Percentiles rank a stretch among this genome's conserved stretches.
Conservation (phyloP, 2,888 invertebrate genomes). For the Myopa testacea region DNA sequence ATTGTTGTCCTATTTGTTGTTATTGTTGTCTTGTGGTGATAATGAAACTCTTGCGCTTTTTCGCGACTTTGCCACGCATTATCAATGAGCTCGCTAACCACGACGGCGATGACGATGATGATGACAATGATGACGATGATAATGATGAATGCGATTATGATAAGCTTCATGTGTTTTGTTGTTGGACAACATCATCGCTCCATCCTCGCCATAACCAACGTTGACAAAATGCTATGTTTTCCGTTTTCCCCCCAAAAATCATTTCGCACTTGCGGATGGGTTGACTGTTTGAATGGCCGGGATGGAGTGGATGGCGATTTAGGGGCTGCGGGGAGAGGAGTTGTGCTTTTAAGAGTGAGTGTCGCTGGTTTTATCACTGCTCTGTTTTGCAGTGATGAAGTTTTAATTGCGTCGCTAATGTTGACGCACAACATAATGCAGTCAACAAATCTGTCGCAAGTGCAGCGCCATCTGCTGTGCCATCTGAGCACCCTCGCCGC, state of each 20-base stretch:
- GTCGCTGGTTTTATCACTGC: background rate
- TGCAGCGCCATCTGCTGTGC: conserved; percentile 16
- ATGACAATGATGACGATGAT: background rate
- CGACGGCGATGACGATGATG: background rate
- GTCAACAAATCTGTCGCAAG: background rate
- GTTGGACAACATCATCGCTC: background rate
- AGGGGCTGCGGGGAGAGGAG: background rate
- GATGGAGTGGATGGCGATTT: background rate
- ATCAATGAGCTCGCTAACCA: background rate
- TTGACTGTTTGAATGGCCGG: background rate
- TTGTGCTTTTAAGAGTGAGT: background rate
- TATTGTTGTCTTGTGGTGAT: conserved; percentile 39
- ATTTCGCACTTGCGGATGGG: conserved; percentile 14
- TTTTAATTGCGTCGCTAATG: conserved; percentile 49
- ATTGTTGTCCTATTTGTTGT: conserved; percentile 35
- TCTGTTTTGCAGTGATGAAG: conserved; percentile 13
- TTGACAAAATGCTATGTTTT: conserved; percentile 15
- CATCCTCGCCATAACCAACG: conserved; percentile 14
- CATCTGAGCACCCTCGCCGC: background rate
- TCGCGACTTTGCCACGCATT: conserved; percentile 51
- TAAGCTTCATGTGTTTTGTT: background rate
- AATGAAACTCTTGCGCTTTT: conserved; percentile 40
- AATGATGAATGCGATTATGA: background rate
- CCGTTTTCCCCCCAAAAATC: background rate
- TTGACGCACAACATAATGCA: conserved; percentile 46